Evolutionary conservation across 1,140 invertebrate species (phyloP).

Genomic region (Trialeurodes vaporariorum): DNA sequence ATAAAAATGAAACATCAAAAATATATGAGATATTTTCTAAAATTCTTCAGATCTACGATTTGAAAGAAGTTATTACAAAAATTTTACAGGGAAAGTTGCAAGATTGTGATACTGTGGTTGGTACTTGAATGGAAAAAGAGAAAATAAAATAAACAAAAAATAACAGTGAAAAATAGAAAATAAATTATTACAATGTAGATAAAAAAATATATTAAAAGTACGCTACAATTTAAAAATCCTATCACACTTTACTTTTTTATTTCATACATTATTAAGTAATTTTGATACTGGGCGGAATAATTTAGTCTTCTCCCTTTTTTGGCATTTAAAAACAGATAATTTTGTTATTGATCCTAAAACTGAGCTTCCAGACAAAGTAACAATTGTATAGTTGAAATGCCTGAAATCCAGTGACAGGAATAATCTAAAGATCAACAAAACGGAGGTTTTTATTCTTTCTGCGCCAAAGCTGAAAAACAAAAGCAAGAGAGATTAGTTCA

Average conservation of each 20-base stretch:
- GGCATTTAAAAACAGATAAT: background rate
- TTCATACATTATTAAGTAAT: background rate
- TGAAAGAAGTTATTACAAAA: too few species aligned
- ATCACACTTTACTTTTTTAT: background rate
- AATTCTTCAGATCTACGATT: too few species aligned
- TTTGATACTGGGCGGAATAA: background rate
- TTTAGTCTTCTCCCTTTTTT: background rate
- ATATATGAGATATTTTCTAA: too few species aligned
- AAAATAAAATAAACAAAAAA: background rate
- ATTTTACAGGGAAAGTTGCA: too few species aligned
- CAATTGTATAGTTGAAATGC: background rate
- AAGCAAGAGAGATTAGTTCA: background rate
- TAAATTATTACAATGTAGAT: too few species aligned
- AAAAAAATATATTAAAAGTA: too few species aligned
- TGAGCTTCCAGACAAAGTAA: background rate
- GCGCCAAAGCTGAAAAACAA: background rate
- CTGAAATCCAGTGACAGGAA: background rate
- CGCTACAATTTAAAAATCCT: background rate
- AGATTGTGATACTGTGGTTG: too few species aligned
- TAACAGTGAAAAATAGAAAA: too few species aligned
- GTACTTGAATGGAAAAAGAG: background rate
- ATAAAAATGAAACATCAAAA: too few species aligned
- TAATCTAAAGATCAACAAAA: background rate
- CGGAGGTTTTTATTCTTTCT: background rate
- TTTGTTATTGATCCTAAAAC: background rate